Base-by-base conservation (phyloP, 2,797 vertebrate species). In the Hafferia zeledoni region DNA sequence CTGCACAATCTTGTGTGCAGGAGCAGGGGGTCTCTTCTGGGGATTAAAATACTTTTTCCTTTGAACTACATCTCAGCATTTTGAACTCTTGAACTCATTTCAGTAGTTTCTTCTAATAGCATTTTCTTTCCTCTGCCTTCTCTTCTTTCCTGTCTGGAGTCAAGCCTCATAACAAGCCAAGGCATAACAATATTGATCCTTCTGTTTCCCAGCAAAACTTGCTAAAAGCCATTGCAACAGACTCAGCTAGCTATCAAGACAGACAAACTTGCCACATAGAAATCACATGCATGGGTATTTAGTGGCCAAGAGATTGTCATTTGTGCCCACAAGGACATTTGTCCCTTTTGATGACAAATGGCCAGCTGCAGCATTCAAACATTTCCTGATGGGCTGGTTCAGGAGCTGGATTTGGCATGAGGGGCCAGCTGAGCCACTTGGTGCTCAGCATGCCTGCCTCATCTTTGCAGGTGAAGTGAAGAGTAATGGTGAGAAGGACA, bases 21-120 rank as follows among this genome's bases (percentile, higher is more conserved):
- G 31, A 93, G 55, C 65, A 61, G 67, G n/a, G 55, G 15, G 31
- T 89, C 43, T 87, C 5, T 95, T 78, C 33, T 79, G 68, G 30
- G 43, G 12, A 78, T 94, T 93, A 86, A 89, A 90, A 80, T 89
- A 35, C 56, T 92, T 91, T 92, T 35, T 43, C n/a, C 50, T 95
- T 95, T 89, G 74, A 77, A 71, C 71, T 87, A 13, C 53, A 12
- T 96, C 65, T 91, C 57, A 47, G 67, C 72, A 70, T 35, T 93
- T 90, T 87, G 88, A 82, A 77, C 77, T 88, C 44, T 74, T 93
- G 89, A 91, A 82, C 50, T 84, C 37, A 12, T 89, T 60, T 86
- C 64, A 72, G 53, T 74, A 83, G 47, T 92, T 95, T 89, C 37
- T 93, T 71, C 47, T 83, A 53, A 52, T 31, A 75, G 47, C 16